phyloP scores from a whole-genome alignment of 2,888 invertebrate genomes.

The Phaonia tiefii region DNA sequence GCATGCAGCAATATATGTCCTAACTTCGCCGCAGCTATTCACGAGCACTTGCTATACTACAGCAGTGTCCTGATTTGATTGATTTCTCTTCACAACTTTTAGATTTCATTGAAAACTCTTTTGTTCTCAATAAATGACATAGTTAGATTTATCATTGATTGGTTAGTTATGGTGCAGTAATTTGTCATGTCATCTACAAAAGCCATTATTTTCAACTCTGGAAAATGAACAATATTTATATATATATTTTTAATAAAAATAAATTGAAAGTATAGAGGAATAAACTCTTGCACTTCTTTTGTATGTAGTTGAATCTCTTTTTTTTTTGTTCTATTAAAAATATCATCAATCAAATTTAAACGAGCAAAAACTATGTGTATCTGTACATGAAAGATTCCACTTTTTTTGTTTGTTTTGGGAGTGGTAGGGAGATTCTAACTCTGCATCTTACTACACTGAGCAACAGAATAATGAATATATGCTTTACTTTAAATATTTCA shows the following conservation, averaged over 20 bases:
- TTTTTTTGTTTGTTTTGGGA: neutral
- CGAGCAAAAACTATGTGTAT: slow-evolving; percentile 46
- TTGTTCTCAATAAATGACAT: too few species aligned
- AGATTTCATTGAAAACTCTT: too few species aligned
- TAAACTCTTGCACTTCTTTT: neutral
- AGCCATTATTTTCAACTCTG: neutral
- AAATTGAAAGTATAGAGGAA: slow-evolving; percentile 17
- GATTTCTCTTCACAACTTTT: neutral
- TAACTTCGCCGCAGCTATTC: too few species aligned
- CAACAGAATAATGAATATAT: too few species aligned
- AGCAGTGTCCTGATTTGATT: too few species aligned
- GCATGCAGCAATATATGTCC: too few species aligned
- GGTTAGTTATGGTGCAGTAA: slow-evolving; percentile 32
- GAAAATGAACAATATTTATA: slow-evolving; percentile 43
- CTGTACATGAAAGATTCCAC: slow-evolving; percentile 47
- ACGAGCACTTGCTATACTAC: too few species aligned
- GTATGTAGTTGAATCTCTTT: neutral
- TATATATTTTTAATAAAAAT: slow-evolving; percentile 31
- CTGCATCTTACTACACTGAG: too few species aligned
- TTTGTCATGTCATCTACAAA: slow-evolving; percentile 45
- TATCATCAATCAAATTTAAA: slow-evolving; percentile 59
- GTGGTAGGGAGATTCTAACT: neutral
- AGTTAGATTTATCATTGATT: neutral
- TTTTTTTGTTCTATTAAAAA: slow-evolving; percentile 6
- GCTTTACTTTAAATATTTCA: too few species aligned